These are phyloP conservation scores for Apoda limacodes DNA, from an alignment of 2,888 invertebrate species.

Conservation along the genomic window DNA sequence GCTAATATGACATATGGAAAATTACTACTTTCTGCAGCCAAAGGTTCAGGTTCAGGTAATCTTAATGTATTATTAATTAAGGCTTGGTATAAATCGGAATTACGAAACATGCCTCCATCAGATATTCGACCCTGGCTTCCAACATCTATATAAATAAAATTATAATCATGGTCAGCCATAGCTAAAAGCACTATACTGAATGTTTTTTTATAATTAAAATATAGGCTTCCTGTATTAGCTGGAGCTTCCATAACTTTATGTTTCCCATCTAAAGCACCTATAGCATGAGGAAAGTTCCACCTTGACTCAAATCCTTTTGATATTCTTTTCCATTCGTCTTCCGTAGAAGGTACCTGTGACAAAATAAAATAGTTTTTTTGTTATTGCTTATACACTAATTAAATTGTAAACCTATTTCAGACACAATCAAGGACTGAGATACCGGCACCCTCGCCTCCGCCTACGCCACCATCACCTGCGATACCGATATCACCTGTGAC, in stretches of 20 bases:
- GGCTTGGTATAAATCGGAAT: slow-evolving; percentile 18
- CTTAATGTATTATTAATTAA: slow-evolving; percentile 12
- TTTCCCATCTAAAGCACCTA: slow-evolving; percentile 21
- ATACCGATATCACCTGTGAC: too few species aligned
- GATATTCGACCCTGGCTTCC: slow-evolving; percentile 18
- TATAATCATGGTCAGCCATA: slow-evolving; percentile 20
- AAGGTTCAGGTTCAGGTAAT: too few species aligned
- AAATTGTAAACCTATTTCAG: too few species aligned
- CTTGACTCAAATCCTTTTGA: slow-evolving; percentile 17
- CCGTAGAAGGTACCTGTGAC: slow-evolving; percentile 19
- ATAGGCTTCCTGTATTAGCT: slow-evolving; percentile 16
- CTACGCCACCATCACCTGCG: too few species aligned
- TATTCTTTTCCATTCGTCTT: slow-evolving; percentile 18
- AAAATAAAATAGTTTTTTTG: too few species aligned
- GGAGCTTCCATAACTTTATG: slow-evolving; percentile 17
- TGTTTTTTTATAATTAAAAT: slow-evolving; percentile 17
- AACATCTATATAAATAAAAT: slow-evolving; percentile 19
- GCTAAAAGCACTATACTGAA: slow-evolving; percentile 19
- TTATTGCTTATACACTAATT: too few species aligned
- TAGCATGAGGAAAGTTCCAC: slow-evolving; percentile 22
- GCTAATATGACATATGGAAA: too few species aligned
- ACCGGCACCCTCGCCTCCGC: too few species aligned
- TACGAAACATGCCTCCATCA: slow-evolving; percentile 19
- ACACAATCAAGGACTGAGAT: too few species aligned
- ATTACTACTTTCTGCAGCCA: too few species aligned